phyloP scores from a whole-genome alignment of 1,140 invertebrate species.

The Panagrolaimus sp. region DNA sequence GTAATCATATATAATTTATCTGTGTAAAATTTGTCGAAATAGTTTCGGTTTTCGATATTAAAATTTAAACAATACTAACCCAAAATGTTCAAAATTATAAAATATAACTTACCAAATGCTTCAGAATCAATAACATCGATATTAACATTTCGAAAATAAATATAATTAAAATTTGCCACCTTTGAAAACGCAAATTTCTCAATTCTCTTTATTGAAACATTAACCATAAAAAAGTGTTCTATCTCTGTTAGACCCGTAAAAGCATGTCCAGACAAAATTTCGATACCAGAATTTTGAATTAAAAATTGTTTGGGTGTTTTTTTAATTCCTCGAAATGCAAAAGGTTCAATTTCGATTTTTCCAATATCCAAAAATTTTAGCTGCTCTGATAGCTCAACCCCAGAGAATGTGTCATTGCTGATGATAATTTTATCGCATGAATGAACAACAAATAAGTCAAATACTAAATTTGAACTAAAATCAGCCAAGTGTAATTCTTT shows the following conservation, averaged over 20 bases:
- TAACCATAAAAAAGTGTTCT: slow-evolving; percentile 40
- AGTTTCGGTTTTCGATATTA: no score
- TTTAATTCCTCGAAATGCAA: slow-evolving; percentile 33
- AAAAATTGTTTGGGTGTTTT: slow-evolving; percentile 33
- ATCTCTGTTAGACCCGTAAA: slow-evolving; percentile 31
- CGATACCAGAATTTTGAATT: slow-evolving; percentile 27
- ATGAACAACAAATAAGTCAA: slow-evolving; percentile 31
- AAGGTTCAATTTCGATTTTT: slow-evolving; percentile 26
- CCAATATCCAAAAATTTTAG: slow-evolving; percentile 32
- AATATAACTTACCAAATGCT: slow-evolving; percentile 35
- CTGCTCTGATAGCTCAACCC: slow-evolving; percentile 34
- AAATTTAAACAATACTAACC: background rate
- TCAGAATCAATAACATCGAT: slow-evolving; percentile 30
- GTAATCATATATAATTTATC: no score
- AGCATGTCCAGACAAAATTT: slow-evolving; percentile 15
- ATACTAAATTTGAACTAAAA: slow-evolving; percentile 9
- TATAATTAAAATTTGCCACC: slow-evolving; percentile 27
- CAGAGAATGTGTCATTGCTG: slow-evolving; percentile 34
- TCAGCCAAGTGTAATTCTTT: slow-evolving; percentile 8
- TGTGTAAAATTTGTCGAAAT: no score
- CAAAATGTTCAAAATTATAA: background rate
- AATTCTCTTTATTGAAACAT: slow-evolving; percentile 37
- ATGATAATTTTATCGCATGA: slow-evolving; percentile 33
- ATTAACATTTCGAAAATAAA: slow-evolving; percentile 27
- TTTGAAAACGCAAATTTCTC: slow-evolving; percentile 27